A percentile compares a stretch with the other conserved stretches of the same genome.
These are phyloP conservation scores for Brachionus paranguensis DNA, from an alignment of 1,140 invertebrate genomes.

Conservation along the genomic window DNA sequence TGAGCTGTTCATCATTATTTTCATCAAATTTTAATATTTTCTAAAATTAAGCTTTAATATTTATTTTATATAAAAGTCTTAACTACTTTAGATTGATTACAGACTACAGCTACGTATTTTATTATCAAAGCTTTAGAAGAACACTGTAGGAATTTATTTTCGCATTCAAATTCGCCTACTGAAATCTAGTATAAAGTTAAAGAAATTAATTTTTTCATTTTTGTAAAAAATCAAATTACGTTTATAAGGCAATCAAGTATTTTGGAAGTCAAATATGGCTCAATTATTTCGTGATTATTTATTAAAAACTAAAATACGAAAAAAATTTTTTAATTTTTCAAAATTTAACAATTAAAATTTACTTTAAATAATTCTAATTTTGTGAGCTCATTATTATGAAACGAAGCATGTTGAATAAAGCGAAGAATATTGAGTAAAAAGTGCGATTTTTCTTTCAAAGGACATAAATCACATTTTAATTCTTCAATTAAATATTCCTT, in stretches of 20 bases:
- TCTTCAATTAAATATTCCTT: neutral
- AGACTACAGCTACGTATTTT: constrained; percentile 24
- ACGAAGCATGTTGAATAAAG: neutral
- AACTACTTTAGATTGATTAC: neutral
- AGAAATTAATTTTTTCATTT: neutral
- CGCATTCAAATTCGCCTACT: neutral
- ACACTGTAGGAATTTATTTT: neutral
- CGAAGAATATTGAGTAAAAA: constrained; percentile 26
- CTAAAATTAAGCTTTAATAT: neutral
- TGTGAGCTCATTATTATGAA: neutral
- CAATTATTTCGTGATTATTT: constrained; percentile 13
- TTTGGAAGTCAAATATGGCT: neutral
- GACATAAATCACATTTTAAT: neutral
- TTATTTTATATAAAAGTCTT: neutral
- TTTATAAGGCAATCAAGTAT: constrained; percentile 2
- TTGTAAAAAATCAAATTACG: neutral
- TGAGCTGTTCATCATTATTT: neutral
- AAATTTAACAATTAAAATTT: neutral
- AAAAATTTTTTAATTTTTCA: neutral
- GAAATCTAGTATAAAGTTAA: constrained; percentile 7
- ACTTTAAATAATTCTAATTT: constrained; percentile 25
- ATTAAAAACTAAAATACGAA: neutral
- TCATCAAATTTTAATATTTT: neutral
- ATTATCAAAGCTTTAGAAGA: neutral
- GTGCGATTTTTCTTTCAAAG: constrained; percentile 17